Percentiles rank a stretch among this genome's conserved stretches.
Conservation (phyloP, 1,140 invertebrate genomes). For the Drosophila murphyi region DNA sequence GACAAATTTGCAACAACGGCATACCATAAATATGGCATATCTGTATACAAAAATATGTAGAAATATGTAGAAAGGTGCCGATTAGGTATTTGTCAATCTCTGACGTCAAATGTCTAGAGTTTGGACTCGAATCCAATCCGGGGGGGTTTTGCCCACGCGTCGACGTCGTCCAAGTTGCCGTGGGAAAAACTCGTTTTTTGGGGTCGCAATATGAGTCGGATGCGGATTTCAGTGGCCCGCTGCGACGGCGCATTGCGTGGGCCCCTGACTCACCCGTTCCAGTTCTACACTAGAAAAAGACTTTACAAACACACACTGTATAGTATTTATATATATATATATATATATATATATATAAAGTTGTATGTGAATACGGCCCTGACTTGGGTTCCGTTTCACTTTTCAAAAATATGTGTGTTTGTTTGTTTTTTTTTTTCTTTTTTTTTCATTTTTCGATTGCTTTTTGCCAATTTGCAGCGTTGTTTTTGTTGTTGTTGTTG, state of each 20-base stretch:
- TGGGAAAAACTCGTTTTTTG: slow-evolving; percentile 61
- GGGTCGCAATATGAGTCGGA: slow-evolving; percentile 44
- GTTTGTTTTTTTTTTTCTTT: slow-evolving; percentile 6
- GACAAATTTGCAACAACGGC: slow-evolving; percentile 43
- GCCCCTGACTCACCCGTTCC: slow-evolving; percentile 66
- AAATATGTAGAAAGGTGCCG: not conserved
- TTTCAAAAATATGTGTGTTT: slow-evolving; percentile 52
- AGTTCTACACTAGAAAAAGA: slow-evolving; percentile 43
- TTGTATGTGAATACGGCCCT: slow-evolving; percentile 42
- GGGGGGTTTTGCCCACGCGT: slow-evolving; percentile 63
- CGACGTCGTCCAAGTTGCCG: slow-evolving; percentile 20
- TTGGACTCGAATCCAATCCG: slow-evolving; percentile 23
- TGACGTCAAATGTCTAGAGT: slow-evolving; percentile 38
- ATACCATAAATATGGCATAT: not conserved
- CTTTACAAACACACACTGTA: slow-evolving; percentile 1
- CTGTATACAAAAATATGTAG: not conserved
- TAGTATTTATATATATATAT: not conserved
- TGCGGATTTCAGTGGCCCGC: slow-evolving; percentile 69
- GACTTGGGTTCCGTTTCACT: slow-evolving; percentile 75
- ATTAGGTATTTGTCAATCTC: slow-evolving; percentile 10
- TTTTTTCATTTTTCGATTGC: slow-evolving; percentile 12
- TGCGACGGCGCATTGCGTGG: slow-evolving; percentile 69
- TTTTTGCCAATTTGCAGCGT: slow-evolving; percentile 18
- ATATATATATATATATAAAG: slow-evolving; percentile 1
- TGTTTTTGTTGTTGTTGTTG: slow-evolving; percentile 5